These are phyloP conservation scores for Clarias batrachus DNA, from an alignment of 2,113 vertebrate genomes.

Conservation along the genomic window DNA sequence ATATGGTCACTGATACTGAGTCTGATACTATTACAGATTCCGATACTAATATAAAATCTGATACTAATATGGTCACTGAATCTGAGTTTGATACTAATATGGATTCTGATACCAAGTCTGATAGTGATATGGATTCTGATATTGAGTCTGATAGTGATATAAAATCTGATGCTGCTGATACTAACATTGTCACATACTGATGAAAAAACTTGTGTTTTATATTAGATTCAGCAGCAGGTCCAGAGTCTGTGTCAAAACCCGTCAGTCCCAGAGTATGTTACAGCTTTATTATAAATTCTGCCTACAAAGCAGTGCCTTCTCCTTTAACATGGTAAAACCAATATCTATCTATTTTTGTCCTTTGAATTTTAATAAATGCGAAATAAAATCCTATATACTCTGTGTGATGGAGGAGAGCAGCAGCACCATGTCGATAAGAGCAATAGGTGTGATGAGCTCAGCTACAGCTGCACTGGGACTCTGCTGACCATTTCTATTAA, in stretches of 20 bases:
- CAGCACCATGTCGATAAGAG: background rate
- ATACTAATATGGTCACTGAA: too few relatives aligned
- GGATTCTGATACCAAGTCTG: too few relatives aligned
- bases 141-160: too few relatives aligned
- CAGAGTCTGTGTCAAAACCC: too few relatives aligned
- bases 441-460: background rate
- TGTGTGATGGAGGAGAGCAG: background rate
- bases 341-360: background rate
- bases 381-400: background rate
- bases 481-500: background rate
- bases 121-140: too few relatives aligned
- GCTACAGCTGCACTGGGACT: too few relatives aligned
- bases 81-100: too few relatives aligned
- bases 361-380: background rate
- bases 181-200: background rate
- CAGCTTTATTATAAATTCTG: background rate
- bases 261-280: background rate
- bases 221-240: too few relatives aligned
- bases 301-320: background rate
- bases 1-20: too few relatives aligned
- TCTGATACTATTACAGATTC: too few relatives aligned
- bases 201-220: too few relatives aligned
- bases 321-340: background rate
- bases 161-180: background rate
- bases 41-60: background rate